Evolutionary conservation across 2,113 vertebrate species (phyloP), one percentile per base, ranked within the genome.

Genomic region (Pseudorasbora parva): DNA sequence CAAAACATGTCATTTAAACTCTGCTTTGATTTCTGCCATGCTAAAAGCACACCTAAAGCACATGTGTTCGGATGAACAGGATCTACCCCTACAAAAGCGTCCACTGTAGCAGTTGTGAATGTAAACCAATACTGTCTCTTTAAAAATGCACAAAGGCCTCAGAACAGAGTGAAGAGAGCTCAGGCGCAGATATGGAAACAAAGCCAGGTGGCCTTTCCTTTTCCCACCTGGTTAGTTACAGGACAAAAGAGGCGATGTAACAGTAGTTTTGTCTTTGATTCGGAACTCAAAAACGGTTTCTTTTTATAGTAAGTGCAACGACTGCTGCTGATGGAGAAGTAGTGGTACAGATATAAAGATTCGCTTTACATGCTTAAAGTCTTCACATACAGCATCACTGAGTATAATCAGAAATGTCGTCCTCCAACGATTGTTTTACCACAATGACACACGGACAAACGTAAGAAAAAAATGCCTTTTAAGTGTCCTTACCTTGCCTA

Each of bases 21-120:
- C 4, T 89, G 87, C 89, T 91, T 90, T 87, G n/a, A 86, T 78
- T 71, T 71, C 84, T 92, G 89, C 92, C 93, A 94, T 94, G 93
- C 93, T 92, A 92, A 92, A 93, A 93, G 92, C 91, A 93, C 91
- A 90, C 78, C 64, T 85, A 85, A 91, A 62, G 84, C 85, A 91
- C 89, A 85, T 84, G 76, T 83, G 77, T 86, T 87, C 85, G 78
- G 37, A 80, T 87, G 25, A 92, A 91, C 87, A 89, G 82, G 87
- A 69, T 86, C 78, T 88, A 91, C 77, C 51, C 59, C 21, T 82
- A 82, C 57, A 57, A 90, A 84, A 88, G 88, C 84, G 5, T 74
- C 73, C 82, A 80, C 79, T 69, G 84, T 84, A 89, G 88, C 78
- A 43, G 83, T 41, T 86, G 69, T 84, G 77, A 74, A 87, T 86